A percentile compares a stretch with the other conserved stretches of the same genome.
These are phyloP conservation scores for Hephaestus fuliginosus DNA, from an alignment of 2,797 vertebrate genomes.

Conservation along the genomic window DNA sequence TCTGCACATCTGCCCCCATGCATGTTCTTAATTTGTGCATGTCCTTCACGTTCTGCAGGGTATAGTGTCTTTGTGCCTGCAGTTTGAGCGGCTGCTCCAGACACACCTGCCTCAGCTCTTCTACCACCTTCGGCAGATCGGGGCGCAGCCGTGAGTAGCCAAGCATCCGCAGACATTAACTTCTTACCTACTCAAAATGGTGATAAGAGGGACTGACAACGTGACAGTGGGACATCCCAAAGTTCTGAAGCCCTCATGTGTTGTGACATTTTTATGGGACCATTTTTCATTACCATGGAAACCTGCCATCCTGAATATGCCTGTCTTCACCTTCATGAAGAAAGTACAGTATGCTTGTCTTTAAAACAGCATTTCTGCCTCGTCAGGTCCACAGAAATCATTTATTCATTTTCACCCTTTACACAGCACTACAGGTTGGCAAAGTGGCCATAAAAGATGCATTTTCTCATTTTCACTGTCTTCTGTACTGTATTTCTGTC, in stretches of 20 bases:
- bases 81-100: slow-evolving; percentile 97
- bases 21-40: background rate
- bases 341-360: background rate
- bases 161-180: too few relatives aligned
- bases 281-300: slow-evolving; percentile 1
- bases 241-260: background rate
- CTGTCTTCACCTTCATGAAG: background rate
- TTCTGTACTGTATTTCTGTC: background rate
- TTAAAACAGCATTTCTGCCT: background rate
- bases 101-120: slow-evolving; percentile 97
- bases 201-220: background rate
- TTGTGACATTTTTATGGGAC: too few relatives aligned
- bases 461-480: background rate
- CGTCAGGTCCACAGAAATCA: background rate
- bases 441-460: background rate
- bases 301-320: background rate
- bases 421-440: background rate
- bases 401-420: background rate
- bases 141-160: slow-evolving; percentile 95
- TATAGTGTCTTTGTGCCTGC: slow-evolving; percentile 95
- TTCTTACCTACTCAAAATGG: background rate
- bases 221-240: background rate
- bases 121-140: slow-evolving; percentile 95
- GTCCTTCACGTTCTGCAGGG: slow-evolving; percentile 85
- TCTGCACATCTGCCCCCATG: background rate